Evolutionary conservation across 1,140 invertebrate genomes (phyloP).

Genomic region (Lanistes nyassanus): DNA sequence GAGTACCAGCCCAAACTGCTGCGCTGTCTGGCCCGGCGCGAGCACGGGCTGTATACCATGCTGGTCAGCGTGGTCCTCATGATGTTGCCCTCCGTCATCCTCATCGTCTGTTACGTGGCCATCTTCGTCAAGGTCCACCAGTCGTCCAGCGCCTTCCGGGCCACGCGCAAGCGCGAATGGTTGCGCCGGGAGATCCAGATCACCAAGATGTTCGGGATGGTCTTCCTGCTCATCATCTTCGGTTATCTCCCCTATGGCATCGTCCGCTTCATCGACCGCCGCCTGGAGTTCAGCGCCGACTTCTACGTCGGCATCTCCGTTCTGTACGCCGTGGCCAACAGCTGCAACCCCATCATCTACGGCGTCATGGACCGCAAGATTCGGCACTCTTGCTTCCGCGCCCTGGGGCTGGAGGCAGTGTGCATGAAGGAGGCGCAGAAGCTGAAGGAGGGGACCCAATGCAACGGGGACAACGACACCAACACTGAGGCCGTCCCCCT

Average conservation of each 20-base stretch:
- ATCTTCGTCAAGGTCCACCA: constrained; percentile 64
- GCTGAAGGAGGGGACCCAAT: constrained; percentile 27
- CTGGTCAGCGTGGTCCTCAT: constrained; percentile 61
- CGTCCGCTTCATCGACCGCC: constrained; percentile 60
- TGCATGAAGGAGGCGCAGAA: constrained; percentile 34
- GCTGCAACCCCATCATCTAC: constrained; percentile 64
- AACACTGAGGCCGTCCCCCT: constrained; percentile 35
- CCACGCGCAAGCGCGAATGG: constrained; percentile 55
- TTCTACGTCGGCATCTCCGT: constrained; percentile 65
- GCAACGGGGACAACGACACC: constrained; percentile 32
- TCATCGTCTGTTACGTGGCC: constrained; percentile 64
- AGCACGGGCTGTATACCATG: constrained; percentile 59
- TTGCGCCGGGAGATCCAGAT: constrained; percentile 64
- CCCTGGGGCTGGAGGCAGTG: constrained; percentile 36
- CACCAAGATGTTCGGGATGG: constrained; percentile 67
- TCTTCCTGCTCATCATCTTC: constrained; percentile 64
- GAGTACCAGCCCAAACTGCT: constrained; percentile 62
- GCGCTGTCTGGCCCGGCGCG: constrained; percentile 61
- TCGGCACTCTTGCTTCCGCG: constrained; percentile 54
- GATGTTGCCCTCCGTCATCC: constrained; percentile 62
- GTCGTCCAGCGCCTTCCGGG: constrained; percentile 53
- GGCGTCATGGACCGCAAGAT: constrained; percentile 65
- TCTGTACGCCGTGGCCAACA: constrained; percentile 64
- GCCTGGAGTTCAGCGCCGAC: constrained; percentile 56
- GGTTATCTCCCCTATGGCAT: constrained; percentile 65